Conservation (phyloP, 1,140 invertebrate genomes). For the Magallana gigas region DNA sequence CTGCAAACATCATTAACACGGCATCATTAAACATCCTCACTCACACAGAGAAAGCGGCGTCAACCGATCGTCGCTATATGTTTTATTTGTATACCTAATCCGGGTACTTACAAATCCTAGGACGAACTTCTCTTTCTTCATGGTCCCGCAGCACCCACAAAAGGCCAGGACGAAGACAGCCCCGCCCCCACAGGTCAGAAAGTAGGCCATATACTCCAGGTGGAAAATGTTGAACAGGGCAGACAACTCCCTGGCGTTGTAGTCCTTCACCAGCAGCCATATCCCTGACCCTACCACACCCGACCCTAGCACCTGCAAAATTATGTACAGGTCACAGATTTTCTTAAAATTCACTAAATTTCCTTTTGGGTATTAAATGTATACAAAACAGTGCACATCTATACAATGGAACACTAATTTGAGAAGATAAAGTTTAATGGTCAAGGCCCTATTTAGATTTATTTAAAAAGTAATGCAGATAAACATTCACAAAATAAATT, state of each 20-base stretch:
- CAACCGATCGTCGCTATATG: no score
- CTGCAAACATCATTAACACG: slow-evolving; percentile 60
- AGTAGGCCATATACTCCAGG: slow-evolving; percentile 73
- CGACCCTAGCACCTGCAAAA: slow-evolving; percentile 71
- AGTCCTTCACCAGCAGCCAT: slow-evolving; percentile 75
- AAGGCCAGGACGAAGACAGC: slow-evolving; percentile 74
- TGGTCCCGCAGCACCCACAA: slow-evolving; percentile 76
- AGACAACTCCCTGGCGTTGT: slow-evolving; percentile 72
- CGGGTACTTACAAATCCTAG: slow-evolving; percentile 74
- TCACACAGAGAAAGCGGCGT: no score
- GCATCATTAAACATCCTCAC: background rate
- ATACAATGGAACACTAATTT: no score
- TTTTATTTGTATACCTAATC: no score
- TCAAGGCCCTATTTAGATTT: no score
- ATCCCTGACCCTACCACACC: slow-evolving; percentile 72
- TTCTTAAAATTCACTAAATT: no score
- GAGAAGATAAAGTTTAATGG: no score
- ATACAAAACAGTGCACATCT: no score
- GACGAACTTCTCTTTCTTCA: slow-evolving; percentile 76
- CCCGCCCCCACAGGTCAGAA: slow-evolving; percentile 73
- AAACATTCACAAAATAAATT: no score
- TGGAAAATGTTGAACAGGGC: slow-evolving; percentile 69
- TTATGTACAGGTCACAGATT: no score
- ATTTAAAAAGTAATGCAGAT: no score
- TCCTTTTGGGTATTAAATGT: no score